A percentile compares a stretch with the other conserved stretches of the same genome.
Conservation (phyloP, 2,797 vertebrate species). For the Kryptopterus vitreolus region DNA sequence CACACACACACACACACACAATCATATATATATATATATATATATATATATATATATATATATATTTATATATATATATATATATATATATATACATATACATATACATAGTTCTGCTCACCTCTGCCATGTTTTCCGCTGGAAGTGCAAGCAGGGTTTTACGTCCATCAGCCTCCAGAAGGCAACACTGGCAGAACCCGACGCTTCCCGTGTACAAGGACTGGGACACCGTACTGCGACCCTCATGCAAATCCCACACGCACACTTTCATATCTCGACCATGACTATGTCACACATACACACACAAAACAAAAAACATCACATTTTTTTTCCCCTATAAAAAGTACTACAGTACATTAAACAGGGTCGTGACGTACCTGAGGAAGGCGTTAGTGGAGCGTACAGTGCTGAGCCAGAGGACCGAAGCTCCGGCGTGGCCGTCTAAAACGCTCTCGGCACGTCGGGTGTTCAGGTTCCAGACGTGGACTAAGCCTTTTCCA, state of each 20-base stretch:
- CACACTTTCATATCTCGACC: constrained; percentile 87
- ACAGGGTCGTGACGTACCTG: constrained; percentile 72
- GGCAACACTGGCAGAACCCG: constrained; percentile 88
- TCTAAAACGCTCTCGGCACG: constrained; percentile 76
- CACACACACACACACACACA: no score
- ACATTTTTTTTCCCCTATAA: background rate
- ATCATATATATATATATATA: no score
- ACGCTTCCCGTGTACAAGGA: constrained; percentile 79
- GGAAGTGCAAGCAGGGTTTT: constrained; percentile 81
- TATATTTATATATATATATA: no score
- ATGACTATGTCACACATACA: constrained; percentile 75
- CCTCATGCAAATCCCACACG: constrained; percentile 87
- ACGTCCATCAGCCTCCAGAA: constrained; percentile 68
- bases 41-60: no score
- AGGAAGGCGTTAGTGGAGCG: constrained; percentile 71
- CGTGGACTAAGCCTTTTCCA: constrained; percentile 80
- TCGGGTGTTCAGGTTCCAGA: constrained; percentile 87
- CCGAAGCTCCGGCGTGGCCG: constrained; percentile 82
- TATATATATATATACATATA: no score
- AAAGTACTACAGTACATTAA: background rate
- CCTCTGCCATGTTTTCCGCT: constrained; percentile 82
- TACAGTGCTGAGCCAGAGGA: constrained; percentile 80
- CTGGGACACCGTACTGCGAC: constrained; percentile 73
- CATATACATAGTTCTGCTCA: constrained; percentile 62
- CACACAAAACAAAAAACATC: constrained; percentile 20